Evolutionary conservation across 2,888 invertebrate species (phyloP), one percentile per base, ranked within the genome.

Genomic region (Steromphala cineraria): DNA sequence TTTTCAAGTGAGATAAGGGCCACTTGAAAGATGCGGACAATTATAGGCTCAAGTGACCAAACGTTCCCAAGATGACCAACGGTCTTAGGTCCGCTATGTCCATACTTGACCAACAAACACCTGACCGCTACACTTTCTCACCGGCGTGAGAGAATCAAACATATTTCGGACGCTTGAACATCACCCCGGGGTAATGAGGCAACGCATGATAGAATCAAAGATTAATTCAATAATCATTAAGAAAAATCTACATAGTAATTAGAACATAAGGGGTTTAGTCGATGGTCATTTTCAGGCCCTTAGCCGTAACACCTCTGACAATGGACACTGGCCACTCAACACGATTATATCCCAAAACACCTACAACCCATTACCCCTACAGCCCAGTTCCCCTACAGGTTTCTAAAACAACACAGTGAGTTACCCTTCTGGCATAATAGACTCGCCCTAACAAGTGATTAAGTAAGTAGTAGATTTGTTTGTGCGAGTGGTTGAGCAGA

Each of bases 61-160:
- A 36, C 71, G 36, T 71, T 71, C 40, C 40, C 31, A 71, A 71
- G 71, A 28, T 71, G 71, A 71, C 71, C 71, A 19, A 24, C 28
- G 28, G 28, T 62, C 15, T 62, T 62, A 28, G 40, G 40, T 36
- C 71, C 31, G 28, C 24, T 71, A n/a, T 71, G 19, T 71, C 15
- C 31, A 71, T 40, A 71, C 71, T 71, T 31, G 71, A 56, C 28
- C 17, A 71, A 15, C 71, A 71, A 71, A 40, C 31, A 36, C 36
- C 31, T 28, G 36, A 71, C 36, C 36, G 71, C 10, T 36, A 17
- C 28, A 36, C 71, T 31, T 36, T 71, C 40, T 36, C 71, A 36
- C 13, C 71, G 36, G 28, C 71, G 71, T 71, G 71, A 71, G 71
- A 71, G 31, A 71, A 71, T 71, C 71, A 71, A 71, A 71, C 71